Evolutionary conservation across 2,113 vertebrate genomes (phyloP).

Genomic region (Cricetomys ansorgei): DNA sequence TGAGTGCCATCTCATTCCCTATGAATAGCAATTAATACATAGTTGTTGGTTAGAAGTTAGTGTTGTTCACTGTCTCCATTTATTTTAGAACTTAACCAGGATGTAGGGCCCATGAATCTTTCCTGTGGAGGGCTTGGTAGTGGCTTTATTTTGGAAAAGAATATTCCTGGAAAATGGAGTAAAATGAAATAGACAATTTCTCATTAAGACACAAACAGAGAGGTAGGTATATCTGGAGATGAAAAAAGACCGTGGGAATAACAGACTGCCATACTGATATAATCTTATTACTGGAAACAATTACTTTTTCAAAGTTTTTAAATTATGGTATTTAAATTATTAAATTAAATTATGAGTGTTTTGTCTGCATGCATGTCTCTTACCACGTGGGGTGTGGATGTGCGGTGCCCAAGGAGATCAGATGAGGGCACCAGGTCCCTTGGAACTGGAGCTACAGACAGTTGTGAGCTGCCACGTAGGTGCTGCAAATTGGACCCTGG

Average conservation of each 20-base stretch:
- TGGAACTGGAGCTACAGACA: background rate
- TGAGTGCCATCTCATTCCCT: background rate
- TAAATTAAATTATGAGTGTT: background rate
- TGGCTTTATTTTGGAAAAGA: background rate
- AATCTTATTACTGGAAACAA: background rate
- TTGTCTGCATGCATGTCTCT: background rate
- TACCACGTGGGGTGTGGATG: background rate
- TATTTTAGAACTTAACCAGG: background rate
- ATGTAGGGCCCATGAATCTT: background rate
- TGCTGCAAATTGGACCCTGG: background rate
- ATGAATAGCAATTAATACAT: background rate
- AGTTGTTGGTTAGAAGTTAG: background rate
- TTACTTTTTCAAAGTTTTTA: background rate
- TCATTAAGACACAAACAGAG: background rate
- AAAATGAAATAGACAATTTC: background rate
- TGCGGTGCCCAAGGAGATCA: background rate
- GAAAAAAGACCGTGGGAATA: background rate
- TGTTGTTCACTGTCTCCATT: background rate
- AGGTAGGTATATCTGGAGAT: constrained; percentile 13
- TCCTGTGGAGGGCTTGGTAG: background rate
- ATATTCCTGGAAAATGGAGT: background rate
- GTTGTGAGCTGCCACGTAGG: too few relatives aligned
- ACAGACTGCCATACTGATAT: background rate
- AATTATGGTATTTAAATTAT: too few relatives aligned
- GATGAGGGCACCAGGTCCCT: background rate